Evolutionary conservation across 2,113 vertebrate genomes (phyloP), one percentile per base, ranked within the genome.

Genomic region (Epinephelus cyanopodus): DNA sequence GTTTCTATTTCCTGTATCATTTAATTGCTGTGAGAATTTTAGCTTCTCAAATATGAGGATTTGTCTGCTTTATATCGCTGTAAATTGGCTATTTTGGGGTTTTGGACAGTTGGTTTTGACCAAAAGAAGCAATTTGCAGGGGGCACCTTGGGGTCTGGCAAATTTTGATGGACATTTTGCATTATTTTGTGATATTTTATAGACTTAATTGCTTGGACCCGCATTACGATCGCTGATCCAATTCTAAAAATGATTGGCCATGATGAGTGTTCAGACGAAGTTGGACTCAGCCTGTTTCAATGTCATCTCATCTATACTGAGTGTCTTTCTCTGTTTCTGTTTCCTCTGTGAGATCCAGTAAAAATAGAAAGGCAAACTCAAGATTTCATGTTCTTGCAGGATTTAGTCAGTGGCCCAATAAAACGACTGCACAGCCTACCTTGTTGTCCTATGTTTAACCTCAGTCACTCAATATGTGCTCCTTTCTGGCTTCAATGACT

Each of bases 1-100:
- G n/a, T 66, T 47, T 70, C 39, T 66, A 5, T 74, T 61, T 80
- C 17, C 57, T 82, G 42, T 50, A 12, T 62, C n/a, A 58, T 74
- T 61, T 70, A 70, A 68, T 47, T 33, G 19, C 5, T 33, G 42
- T 74, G 8, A 45, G n/a, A 39, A 57, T n/a, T 48, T 67, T 11
- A 42, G 18, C 18, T 8, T 17, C 21, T 21, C 15, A 47, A 9
- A 12, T 70, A 19, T 10, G 6, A 64, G 23, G 37, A 48, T 65
- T 81, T 21, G 25, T 52, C 17, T 63, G 19, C 2, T 61, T 71
- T 33, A 4, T 27, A 29, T 68, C 6, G 52, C 27, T 73, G 4
- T 48, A 64, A 65, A 83, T 74, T 54, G 9, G 33, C 29, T 17
- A 11, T 58, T 62, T 81, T 39, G 29, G 12, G n/a, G 33, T n/a